Evolutionary conservation across 2,888 invertebrate species (phyloP), one percentile per base, ranked within the genome.

Genomic region (Palloptera scutellata): DNA sequence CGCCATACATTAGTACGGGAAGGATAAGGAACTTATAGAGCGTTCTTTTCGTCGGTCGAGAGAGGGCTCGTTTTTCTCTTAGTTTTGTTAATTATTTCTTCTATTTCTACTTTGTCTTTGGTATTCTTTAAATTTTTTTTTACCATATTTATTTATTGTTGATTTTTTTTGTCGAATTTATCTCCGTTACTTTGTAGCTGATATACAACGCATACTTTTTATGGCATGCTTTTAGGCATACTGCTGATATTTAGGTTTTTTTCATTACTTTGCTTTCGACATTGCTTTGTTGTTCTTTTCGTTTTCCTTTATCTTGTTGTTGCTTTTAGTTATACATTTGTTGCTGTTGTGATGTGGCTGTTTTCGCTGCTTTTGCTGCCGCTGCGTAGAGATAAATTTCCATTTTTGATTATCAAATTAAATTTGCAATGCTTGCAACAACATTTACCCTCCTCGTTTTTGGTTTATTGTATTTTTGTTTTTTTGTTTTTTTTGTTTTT

Each of bases 151-250:
- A n/a, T 48, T 48, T 48, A 8, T 8, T 5, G 30, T 48, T 2
- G n/a, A 10, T 43, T 48, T 48, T n/a, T 48, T 48, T 48, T 8
- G n/a, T 48, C n/a, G n/a, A n/a, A n/a, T 48, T 48, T 8, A 2
- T 48, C 8, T 48, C 76, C 73, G 72, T 74, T 79, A 72, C 75
- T 74, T 72, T 77, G 30, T 30, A 6, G 30, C 30, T 30, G 30
- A 30, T 4, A 30, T 30, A 30, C 6, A 30, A 30, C 30, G 30
- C 30, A 4, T 30, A 30, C 30, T 30, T 30, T 30, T 30, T 30
- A 30, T 30, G 2, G 30, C 30, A 30, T 30, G 30, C 30, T 30
- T 30, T 30, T 30, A 30, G 30, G 30, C 30, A 30, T 30, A 4
- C 30, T 30, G 30, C 30, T 30, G 30, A 30, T 30, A 30, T 30